phyloP scores from a whole-genome alignment of 2,797 vertebrate genomes.

The Anguilla megastoma region DNA sequence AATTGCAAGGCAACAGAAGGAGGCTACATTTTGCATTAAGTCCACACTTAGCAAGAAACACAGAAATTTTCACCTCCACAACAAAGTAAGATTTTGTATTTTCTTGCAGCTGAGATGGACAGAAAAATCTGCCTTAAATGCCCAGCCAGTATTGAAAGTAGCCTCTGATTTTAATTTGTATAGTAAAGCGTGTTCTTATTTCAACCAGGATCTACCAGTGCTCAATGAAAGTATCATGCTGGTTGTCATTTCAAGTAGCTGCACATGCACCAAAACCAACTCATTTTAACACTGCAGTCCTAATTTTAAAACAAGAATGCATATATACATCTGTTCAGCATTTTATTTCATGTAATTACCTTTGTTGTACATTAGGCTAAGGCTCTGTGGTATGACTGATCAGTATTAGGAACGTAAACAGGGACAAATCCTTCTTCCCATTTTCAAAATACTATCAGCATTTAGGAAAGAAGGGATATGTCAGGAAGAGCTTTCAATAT shows the following conservation, averaged over 20 bases:
- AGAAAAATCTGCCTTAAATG: not conserved
- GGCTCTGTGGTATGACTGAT: not conserved
- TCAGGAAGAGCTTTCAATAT: too few relatives aligned
- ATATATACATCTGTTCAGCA: not conserved
- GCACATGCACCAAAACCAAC: not conserved
- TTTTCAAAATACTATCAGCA: not conserved
- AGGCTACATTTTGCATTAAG: not conserved
- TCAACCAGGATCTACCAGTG: not conserved
- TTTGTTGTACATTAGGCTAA: too few relatives aligned
- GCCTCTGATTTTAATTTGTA: not conserved
- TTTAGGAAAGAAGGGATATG: not conserved
- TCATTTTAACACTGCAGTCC: not conserved
- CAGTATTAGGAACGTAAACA: not conserved
- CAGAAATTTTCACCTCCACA: not conserved
- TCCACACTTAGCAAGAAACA: not conserved
- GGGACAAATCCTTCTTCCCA: not conserved
- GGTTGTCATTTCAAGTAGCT: not conserved
- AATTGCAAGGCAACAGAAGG: not conserved
- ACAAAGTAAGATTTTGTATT: not conserved
- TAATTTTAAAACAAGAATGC: not conserved
- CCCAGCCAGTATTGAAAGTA: not conserved
- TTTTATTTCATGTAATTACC: not conserved
- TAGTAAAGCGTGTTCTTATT: not conserved
- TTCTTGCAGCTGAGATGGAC: not conserved
- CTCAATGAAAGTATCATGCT: not conserved